Percentiles rank a stretch among this genome's conserved stretches.
phyloP scores from a whole-genome alignment of 2,797 vertebrate species.

The Scolopax rusticola region DNA sequence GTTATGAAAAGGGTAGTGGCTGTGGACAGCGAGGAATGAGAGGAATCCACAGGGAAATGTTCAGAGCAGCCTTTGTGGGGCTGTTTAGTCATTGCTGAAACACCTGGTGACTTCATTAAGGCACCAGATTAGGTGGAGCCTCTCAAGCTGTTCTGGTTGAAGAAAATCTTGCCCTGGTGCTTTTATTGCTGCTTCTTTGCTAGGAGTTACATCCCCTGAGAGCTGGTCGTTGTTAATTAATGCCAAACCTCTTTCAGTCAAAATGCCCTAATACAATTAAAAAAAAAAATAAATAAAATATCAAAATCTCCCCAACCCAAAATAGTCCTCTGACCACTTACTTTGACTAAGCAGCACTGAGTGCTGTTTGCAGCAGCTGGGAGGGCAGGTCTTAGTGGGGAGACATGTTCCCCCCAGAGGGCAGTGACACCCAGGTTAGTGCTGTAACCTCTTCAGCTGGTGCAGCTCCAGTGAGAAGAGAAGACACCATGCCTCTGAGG shows the following conservation, averaged over 20 bases:
- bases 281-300: too few species aligned
- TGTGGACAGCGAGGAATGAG: background rate
- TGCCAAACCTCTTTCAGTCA: background rate
- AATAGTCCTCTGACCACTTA: fast-evolving
- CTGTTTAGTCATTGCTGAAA: background rate
- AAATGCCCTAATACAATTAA: background rate
- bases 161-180: background rate
- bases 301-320: background rate
- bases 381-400: background rate
- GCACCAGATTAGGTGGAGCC: background rate
- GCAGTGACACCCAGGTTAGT: background rate
- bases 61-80: background rate
- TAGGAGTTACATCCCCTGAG: background rate
- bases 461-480: background rate
- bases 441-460: background rate
- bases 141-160: background rate
- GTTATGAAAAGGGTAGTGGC: background rate
- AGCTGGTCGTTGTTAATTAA: background rate
- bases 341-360: background rate
- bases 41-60: background rate
- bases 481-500: background rate
- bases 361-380: background rate
- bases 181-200: background rate
- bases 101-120: background rate
- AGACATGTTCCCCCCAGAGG: fast-evolving